A percentile compares a stretch with the other conserved stretches of the same genome.
These are phyloP conservation scores for Pelagia noctiluca DNA, from an alignment of 30 jellyfish, hydroid and myxozoan species.

Conservation along the genomic window DNA sequence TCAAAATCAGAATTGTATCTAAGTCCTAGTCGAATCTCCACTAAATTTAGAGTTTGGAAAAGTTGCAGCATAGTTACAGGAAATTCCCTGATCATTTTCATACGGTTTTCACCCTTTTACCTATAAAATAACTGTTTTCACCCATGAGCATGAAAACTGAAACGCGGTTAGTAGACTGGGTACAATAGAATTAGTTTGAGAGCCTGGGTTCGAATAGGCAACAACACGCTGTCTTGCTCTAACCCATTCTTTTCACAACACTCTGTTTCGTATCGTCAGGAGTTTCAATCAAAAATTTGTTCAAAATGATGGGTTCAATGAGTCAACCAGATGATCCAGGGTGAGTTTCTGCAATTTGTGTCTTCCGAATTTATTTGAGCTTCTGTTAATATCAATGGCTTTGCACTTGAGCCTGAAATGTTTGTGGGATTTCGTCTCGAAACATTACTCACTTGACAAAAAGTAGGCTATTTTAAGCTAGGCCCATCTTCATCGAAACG, in stretches of 20 bases:
- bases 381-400: background rate
- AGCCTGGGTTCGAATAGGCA: background rate
- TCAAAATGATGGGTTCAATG: conserved; percentile 64
- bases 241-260: background rate
- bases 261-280: background rate
- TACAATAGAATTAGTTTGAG: background rate
- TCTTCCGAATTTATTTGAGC: background rate
- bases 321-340: conserved; percentile 76
- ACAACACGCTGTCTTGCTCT: background rate
- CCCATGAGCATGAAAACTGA: no score
- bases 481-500: background rate
- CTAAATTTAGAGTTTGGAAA: no score
- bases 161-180: conserved; percentile 1
- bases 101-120: no score
- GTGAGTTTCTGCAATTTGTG: background rate
- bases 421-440: background rate
- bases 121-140: background rate
- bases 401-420: background rate
- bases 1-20: no score
- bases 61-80: no score
- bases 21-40: no score
- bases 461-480: background rate
- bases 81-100: no score
- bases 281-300: background rate
- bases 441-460: background rate